phyloP scores from a whole-genome alignment of 2,113 vertebrate species.

The Euleptes europaea region DNA sequence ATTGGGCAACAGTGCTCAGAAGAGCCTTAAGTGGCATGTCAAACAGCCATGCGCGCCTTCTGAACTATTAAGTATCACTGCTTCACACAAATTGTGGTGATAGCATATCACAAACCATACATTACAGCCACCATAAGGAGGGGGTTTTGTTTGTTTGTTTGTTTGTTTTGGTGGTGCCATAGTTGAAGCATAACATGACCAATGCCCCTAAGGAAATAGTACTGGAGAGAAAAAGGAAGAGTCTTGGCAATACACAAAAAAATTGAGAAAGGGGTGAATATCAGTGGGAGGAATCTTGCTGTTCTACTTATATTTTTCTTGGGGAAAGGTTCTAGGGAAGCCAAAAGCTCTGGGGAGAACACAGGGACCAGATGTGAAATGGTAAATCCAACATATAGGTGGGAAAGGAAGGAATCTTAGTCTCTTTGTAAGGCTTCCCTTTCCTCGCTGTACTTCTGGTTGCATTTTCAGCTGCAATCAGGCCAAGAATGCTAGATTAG shows the following conservation, averaged over 20 bases:
- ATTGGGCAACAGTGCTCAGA: too few species aligned
- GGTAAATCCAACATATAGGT: too few species aligned
- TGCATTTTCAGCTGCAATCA: not conserved
- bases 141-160: not conserved
- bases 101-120: too few species aligned
- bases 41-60: too few species aligned
- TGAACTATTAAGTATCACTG: too few species aligned
- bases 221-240: not conserved
- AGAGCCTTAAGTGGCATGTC: too few species aligned
- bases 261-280: not conserved
- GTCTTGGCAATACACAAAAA: not conserved
- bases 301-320: not conserved
- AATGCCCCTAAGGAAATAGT: not conserved
- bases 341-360: not conserved
- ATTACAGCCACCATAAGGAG: not conserved
- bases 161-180: not conserved
- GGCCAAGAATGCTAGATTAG: not conserved
- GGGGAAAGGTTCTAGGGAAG: too few species aligned
- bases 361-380: not conserved
- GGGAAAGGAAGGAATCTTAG: not conserved
- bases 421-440: not conserved
- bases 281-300: not conserved
- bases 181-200: not conserved
- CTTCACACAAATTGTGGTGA: too few species aligned
- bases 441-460: not conserved